Evolutionary conservation across 2,797 vertebrate species (phyloP), one percentile per base, ranked within the genome.

Genomic region (Phylloscopus collybita): DNA sequence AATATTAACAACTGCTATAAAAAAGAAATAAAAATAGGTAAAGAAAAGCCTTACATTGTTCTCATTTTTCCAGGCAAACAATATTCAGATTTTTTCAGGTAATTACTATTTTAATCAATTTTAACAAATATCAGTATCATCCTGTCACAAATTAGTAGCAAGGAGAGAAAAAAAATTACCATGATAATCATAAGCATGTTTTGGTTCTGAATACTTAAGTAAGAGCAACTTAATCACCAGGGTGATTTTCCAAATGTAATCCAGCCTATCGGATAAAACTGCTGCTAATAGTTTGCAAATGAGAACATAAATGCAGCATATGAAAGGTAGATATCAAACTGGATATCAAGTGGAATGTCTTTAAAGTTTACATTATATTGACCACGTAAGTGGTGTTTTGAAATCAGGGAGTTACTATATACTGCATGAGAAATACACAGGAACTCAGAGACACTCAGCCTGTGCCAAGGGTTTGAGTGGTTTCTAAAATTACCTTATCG

Each of bases 191-290:
- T 59, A 88, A 75, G 17, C 17, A 34, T 57, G 26, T 92, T 93
- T 93, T 91, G 56, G 56, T 81, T 93, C 44, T 82, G 83, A 73
- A 66, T 81, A 61, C 16, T 16, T 76, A 72, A 82, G 22, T 54
- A 65, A 71, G 36, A 78, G 70, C 36, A 73, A 75, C n/a, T 91
- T 57, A 81, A 32, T 76, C 6, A 7, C 50, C 54, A 73, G 47
- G 29, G 53, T 81, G 56, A 81, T 88, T 86, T 93, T 95, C 50
- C 47, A 88, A 76, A 91, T 40, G 40, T 80, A 80, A 90, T 45
- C 45, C 45, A 78, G 45, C 32, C 73, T 90, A 44, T 1, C 0
- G 6, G 56, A 45, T 50, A 79, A 71, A 64, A 66, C 30, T 82
- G 14, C 40, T 47, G 16, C 42, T 78, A 83, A 80, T 40, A 59